Evolutionary conservation across 2,113 vertebrate genomes (phyloP).

Genomic region (Gorilla gorilla): DNA sequence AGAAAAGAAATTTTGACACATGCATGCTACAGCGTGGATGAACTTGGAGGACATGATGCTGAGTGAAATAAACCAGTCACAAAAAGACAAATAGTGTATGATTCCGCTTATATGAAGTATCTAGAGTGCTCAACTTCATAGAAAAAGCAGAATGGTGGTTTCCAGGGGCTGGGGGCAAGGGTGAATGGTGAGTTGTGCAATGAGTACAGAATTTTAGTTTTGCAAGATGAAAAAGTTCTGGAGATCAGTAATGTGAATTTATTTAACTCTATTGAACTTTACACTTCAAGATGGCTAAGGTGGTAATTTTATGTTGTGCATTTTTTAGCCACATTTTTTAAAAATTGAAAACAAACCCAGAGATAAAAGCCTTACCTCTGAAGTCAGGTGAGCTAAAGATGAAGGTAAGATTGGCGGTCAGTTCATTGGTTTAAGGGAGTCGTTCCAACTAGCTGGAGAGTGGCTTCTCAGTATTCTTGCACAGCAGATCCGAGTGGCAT

Average conservation of each 20-base stretch:
- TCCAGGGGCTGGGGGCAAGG: neutral
- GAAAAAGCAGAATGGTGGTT: neutral
- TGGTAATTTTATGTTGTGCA: neutral
- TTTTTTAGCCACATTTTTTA: neutral
- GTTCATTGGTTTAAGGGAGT: neutral
- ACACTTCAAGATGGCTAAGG: neutral
- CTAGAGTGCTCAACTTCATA: neutral
- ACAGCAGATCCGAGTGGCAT: accelerated
- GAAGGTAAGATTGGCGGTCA: no score
- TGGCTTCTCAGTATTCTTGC: accelerated
- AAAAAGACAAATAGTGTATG: neutral
- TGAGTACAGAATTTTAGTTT: neutral
- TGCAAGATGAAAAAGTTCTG: neutral
- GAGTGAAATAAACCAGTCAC: neutral
- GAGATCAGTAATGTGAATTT: neutral
- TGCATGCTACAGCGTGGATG: neutral
- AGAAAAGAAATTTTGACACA: neutral
- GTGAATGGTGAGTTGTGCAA: neutral
- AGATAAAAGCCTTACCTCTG: neutral
- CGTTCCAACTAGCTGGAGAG: neutral
- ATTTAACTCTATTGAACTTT: neutral
- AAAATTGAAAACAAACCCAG: neutral
- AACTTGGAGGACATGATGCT: neutral
- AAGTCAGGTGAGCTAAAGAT: neutral
- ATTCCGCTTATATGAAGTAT: neutral